Conservation (phyloP, 92 coral and sea anemone species). For the Isaurus tuberculatus region DNA sequence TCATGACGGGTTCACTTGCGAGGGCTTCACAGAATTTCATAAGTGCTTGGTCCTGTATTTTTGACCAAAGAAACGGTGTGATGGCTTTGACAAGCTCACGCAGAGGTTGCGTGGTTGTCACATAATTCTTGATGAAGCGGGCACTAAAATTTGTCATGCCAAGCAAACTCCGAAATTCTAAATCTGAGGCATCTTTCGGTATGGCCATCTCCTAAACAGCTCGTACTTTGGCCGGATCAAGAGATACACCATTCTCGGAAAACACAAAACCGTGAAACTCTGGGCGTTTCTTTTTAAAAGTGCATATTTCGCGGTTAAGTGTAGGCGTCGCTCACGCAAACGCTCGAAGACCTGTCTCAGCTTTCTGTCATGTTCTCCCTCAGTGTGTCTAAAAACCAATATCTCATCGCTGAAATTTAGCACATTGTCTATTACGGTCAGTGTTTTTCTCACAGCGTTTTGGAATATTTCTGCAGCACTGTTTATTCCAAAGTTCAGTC, state of each 20-base stretch:
- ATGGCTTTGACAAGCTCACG: conserved; percentile 34
- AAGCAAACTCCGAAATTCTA: conserved; percentile 62
- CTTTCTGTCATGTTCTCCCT: conserved; percentile 50
- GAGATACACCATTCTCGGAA: conserved; percentile 47
- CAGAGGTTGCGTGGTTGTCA: conserved; percentile 55
- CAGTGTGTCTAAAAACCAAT: conserved; percentile 47
- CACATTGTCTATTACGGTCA: conserved; percentile 47
- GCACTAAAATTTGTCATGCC: conserved; percentile 68
- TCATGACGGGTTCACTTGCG: conserved; percentile 25
- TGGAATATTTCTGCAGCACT: conserved; percentile 67
- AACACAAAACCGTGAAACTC: conserved; percentile 50
- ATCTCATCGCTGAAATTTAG: conserved; percentile 61
- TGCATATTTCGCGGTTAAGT: conserved; percentile 55
- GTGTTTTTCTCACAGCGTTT: conserved; percentile 44
- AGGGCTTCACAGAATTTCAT: conserved; percentile 36
- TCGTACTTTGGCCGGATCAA: conserved; percentile 48
- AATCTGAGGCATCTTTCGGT: conserved; percentile 55
- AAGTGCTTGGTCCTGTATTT: conserved; percentile 40
- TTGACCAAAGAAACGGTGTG: conserved; percentile 33
- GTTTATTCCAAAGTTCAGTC: conserved; percentile 54
- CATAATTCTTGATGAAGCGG: conserved; percentile 54
- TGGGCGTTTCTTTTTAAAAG: conserved; percentile 42
- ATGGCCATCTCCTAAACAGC: conserved; percentile 44
- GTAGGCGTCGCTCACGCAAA: conserved; percentile 60
- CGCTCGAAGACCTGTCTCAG: conserved; percentile 54